Evolutionary conservation across 2,113 vertebrate species (phyloP), one percentile per base, ranked within the genome.

Genomic region (Strix uralensis): DNA sequence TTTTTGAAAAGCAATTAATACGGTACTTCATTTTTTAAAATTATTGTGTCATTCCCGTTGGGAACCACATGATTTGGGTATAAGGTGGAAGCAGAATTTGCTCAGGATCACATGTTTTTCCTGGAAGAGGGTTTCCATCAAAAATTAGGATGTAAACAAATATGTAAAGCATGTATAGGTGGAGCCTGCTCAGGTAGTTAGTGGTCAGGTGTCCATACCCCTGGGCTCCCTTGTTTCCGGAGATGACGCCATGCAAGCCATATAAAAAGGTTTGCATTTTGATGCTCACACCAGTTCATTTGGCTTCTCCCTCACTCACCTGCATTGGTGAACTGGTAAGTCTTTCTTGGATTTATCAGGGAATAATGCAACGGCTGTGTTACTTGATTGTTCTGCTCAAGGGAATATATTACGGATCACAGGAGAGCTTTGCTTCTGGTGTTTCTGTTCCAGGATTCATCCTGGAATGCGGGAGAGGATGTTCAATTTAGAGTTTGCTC

Each of bases 171-270:
- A 97, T 30, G 93, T 36, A 30, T 13, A 47, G 89, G 91, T 51
- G 91, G 94, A 96, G 81, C 59, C 61, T 74, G 52, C 21, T 27
- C 30, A 42, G 75, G 83, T 82, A 84, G 47, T 96, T 96, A 92
- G 94, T 97, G 96, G 96, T 92, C 95, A 91, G 42, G 32, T 78
- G 67, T 70, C 88, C 92, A 9, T 80, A 74, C 91, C 96, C 83
- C 86, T 86, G 94, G 95, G 96, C 95, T 97, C 51, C 89, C n/a
- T 22, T 30, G 81, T 71, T 97, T 97, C 95, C 96, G 95, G 95
- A 58, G 88, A 2, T 86, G 94, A 95, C 63, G 94, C 91, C 74
- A 17, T 6, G 9, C 91, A 8, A 29, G 77, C 69, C 69, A 1
- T 94, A 96, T 96, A 97, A 95, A 94, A 97, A 94, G 80, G 10